phyloP scores from a whole-genome alignment of 1,140 invertebrate genomes.

The Marisa cornuarietis region DNA sequence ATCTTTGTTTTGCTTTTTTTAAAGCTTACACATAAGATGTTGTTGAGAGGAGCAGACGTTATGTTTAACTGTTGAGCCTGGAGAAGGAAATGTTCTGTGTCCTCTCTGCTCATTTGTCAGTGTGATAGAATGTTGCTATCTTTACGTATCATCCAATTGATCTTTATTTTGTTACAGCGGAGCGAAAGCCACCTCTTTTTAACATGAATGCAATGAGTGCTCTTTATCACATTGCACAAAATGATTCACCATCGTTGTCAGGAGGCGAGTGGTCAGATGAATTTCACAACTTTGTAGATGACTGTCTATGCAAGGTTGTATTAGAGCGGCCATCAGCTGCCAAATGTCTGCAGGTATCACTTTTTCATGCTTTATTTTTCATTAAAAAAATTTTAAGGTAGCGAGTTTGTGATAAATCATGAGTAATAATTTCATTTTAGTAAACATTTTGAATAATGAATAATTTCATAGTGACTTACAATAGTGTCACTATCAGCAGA shows the following conservation, averaged over 20 bases:
- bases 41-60: too few relatives aligned
- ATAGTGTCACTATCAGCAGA: too few relatives aligned
- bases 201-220: slow-evolving; percentile 99
- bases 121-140: background rate
- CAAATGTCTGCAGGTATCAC: slow-evolving; percentile 48
- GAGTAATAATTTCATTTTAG: too few relatives aligned
- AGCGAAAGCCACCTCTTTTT: slow-evolving; percentile 98
- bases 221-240: slow-evolving; percentile 99
- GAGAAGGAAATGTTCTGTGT: background rate
- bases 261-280: slow-evolving; percentile 75
- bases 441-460: too few relatives aligned
- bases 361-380: too few relatives aligned
- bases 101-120: background rate
- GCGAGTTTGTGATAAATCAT: too few relatives aligned
- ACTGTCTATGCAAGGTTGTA: slow-evolving; percentile 96
- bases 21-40: background rate
- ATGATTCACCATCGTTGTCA: slow-evolving; percentile 90
- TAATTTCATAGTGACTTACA: too few relatives aligned
- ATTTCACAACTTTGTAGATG: slow-evolving; percentile 95
- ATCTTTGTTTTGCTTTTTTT: background rate
- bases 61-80: background rate
- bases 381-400: too few relatives aligned
- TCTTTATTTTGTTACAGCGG: slow-evolving; percentile 73
- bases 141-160: slow-evolving; percentile 6
- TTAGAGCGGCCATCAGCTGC: slow-evolving; percentile 73